phyloP scores from a whole-genome alignment of 2,797 vertebrate genomes.

The Argyrosomus regius region DNA sequence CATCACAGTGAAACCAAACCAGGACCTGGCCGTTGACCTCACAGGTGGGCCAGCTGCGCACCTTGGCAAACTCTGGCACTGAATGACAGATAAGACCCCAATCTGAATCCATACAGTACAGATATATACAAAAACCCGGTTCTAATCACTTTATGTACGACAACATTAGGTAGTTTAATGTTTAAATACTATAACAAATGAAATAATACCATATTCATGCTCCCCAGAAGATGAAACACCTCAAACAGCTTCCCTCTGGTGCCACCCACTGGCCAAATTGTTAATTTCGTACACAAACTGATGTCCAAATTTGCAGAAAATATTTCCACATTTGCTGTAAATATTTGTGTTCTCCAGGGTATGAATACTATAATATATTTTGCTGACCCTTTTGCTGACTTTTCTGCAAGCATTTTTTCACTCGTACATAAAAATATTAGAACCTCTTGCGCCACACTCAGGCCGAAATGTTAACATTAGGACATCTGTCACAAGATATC shows the following conservation, averaged over 20 bases:
- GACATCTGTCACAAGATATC: neutral
- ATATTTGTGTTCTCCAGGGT: neutral
- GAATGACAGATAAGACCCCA: neutral
- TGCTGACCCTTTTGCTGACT: neutral
- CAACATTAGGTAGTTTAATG: neutral
- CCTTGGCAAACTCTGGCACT: constrained; percentile 87
- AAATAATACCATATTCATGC: neutral
- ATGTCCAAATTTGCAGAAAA: neutral
- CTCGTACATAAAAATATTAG: neutral
- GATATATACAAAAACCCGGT: neutral
- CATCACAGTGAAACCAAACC: constrained; percentile 88
- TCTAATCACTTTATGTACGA: neutral
- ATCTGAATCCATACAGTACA: neutral
- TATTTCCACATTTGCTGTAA: neutral
- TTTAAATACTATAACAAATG: neutral
- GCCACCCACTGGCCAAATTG: neutral
- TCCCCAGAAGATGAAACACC: neutral
- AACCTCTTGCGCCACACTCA: neutral
- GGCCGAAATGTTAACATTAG: neutral
- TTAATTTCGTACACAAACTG: neutral
- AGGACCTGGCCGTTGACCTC: constrained; percentile 86
- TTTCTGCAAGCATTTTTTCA: neutral
- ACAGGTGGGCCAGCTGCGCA: constrained; percentile 83
- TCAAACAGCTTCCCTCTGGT: neutral
- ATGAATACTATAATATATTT: neutral